Percentiles rank a stretch among this genome's conserved stretches.
Conservation (phyloP, 2,888 invertebrate genomes). For the Limenitis camilla region DNA sequence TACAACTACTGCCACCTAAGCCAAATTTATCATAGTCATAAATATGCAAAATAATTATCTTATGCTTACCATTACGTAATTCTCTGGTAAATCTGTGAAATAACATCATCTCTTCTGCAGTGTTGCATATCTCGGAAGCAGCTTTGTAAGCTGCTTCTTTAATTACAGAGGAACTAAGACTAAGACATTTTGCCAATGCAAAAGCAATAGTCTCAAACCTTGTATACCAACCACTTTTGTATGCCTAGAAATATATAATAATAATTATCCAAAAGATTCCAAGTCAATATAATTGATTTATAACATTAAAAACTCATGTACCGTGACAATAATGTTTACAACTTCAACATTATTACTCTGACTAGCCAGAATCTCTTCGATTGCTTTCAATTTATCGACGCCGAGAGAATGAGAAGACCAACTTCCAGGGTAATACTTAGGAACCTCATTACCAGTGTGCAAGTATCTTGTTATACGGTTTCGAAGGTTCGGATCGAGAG, state of each 20-base stretch:
- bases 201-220: conserved; percentile 76
- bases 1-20: no score
- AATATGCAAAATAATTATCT: no score
- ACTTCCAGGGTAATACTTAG: conserved; percentile 73
- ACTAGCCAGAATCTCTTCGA: conserved; percentile 39
- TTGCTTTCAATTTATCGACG: conserved; percentile 50
- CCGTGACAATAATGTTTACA: conserved; percentile 52
- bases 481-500: conserved; percentile 46
- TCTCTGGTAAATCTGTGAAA: conserved; percentile 75
- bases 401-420: conserved; percentile 70
- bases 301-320: conserved; percentile 23
- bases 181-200: conserved; percentile 76
- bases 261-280: neutral
- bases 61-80: conserved; percentile 54
- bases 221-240: conserved; percentile 65
- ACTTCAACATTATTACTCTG: conserved; percentile 41
- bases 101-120: conserved; percentile 77
- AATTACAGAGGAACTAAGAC: conserved; percentile 46
- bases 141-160: conserved; percentile 72
- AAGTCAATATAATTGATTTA: neutral
- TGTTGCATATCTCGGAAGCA: conserved; percentile 71
- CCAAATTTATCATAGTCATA: no score
- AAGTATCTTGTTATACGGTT: conserved; percentile 64
- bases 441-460: conserved; percentile 68
- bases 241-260: conserved; percentile 47